Evolutionary conservation across 2,113 vertebrate genomes (phyloP).

Genomic region (Psephotus haematonotus): DNA sequence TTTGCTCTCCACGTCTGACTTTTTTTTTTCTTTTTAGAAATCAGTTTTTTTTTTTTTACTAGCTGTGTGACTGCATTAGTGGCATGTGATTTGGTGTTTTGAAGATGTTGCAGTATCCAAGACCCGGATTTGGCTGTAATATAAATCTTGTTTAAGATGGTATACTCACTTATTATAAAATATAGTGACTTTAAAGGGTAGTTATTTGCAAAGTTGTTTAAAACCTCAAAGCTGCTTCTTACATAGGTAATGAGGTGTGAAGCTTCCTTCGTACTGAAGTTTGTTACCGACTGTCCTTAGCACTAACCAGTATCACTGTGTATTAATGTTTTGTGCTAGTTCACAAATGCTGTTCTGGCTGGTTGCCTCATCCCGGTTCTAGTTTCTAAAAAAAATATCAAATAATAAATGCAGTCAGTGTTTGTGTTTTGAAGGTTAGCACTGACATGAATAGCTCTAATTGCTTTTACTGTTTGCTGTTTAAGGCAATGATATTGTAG

Average conservation of each 20-base stretch:
- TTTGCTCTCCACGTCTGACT: background rate
- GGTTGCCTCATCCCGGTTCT: background rate
- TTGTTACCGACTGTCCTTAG: background rate
- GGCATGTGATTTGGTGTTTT: conserved; percentile 25
- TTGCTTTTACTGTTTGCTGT: background rate
- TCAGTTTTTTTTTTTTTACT: background rate
- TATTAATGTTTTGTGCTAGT: background rate
- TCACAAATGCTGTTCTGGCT: background rate
- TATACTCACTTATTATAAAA: background rate
- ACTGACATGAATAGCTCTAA: background rate
- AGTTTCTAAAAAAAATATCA: background rate
- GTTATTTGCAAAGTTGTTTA: conserved; percentile 3
- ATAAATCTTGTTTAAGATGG: background rate
- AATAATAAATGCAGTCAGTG: background rate
- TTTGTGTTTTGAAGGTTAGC: background rate
- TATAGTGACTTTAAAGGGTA: background rate
- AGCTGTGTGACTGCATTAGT: background rate
- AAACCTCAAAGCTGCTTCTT: background rate
- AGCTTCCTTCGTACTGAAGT: background rate
- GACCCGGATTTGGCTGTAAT: background rate
- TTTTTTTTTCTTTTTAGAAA: background rate
- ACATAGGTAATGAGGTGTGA: background rate
- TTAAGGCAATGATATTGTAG: background rate
- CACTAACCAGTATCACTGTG: background rate
- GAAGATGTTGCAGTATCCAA: conserved; percentile 27